Conservation (phyloP, 1,140 invertebrate species). For the Cryptotermes secundus region DNA sequence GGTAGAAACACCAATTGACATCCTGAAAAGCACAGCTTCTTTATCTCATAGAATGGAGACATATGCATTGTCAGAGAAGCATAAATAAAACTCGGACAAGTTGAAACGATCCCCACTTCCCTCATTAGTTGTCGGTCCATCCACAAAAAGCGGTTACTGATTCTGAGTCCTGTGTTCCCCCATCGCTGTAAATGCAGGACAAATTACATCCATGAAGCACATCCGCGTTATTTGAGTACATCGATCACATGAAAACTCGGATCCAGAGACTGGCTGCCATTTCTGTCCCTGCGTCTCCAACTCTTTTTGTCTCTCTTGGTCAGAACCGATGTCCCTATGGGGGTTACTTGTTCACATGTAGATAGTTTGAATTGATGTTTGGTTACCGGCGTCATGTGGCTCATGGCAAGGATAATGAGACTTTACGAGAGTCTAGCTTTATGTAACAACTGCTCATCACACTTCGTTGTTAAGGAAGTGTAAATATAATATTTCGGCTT, state of each 20-base stretch:
- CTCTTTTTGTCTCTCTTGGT: neutral
- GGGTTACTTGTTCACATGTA: neutral
- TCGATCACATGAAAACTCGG: conserved; percentile 2
- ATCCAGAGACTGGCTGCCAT: neutral
- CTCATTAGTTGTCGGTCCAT: neutral
- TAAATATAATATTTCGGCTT: neutral
- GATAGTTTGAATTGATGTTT: neutral
- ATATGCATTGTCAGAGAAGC: neutral
- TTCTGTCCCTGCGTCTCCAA: neutral
- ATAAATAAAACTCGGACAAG: neutral
- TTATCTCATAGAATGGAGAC: neutral
- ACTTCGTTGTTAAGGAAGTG: neutral
- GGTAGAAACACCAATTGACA: neutral
- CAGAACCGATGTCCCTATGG: neutral
- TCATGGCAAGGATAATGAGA: neutral
- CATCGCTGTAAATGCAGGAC: neutral
- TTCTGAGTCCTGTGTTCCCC: neutral
- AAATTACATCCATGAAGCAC: neutral
- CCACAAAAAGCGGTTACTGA: conserved; percentile 6
- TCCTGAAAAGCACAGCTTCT: neutral
- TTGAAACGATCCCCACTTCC: neutral
- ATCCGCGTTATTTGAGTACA: neutral
- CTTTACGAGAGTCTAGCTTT: neutral
- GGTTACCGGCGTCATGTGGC: neutral
- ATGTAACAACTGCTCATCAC: neutral